Conservation (phyloP, 1,140 invertebrate genomes). For the Trissolcus basalis region DNA sequence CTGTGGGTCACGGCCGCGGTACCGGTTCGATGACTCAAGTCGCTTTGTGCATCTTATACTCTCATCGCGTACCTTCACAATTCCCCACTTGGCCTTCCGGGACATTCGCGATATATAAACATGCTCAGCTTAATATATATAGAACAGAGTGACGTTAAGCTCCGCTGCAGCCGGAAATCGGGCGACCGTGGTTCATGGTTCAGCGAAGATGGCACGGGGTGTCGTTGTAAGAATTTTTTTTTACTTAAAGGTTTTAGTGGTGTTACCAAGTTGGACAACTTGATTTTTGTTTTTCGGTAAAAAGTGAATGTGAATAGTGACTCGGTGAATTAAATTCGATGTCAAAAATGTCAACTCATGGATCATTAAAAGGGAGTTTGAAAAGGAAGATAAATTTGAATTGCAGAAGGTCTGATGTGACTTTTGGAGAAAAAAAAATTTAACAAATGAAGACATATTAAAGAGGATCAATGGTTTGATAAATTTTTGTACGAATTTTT, state of each 20-base stretch:
- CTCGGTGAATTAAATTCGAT: neutral
- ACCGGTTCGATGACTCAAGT: constrained; percentile 58
- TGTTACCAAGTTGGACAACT: neutral
- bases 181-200: constrained; percentile 35
- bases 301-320: too few relatives aligned
- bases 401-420: too few relatives aligned
- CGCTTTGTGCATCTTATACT: constrained; percentile 56
- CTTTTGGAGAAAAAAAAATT: too few relatives aligned
- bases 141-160: constrained; percentile 48
- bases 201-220: constrained; percentile 30
- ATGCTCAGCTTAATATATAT: constrained; percentile 40
- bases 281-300: neutral
- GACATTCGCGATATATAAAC: constrained; percentile 55
- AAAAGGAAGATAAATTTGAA: too few relatives aligned
- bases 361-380: too few relatives aligned
- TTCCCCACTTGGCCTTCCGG: constrained; percentile 56
- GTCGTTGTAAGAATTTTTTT: constrained; percentile 43
- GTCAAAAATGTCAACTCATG: too few relatives aligned
- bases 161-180: constrained; percentile 46
- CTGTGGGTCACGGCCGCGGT: constrained; percentile 55
- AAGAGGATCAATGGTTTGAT: neutral
- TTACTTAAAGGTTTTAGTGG: neutral
- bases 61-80: constrained; percentile 56
- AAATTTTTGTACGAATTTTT: too few relatives aligned
- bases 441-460: too few relatives aligned